Conservation (phyloP, 2,888 invertebrate genomes). For the Bellardia pandia region DNA sequence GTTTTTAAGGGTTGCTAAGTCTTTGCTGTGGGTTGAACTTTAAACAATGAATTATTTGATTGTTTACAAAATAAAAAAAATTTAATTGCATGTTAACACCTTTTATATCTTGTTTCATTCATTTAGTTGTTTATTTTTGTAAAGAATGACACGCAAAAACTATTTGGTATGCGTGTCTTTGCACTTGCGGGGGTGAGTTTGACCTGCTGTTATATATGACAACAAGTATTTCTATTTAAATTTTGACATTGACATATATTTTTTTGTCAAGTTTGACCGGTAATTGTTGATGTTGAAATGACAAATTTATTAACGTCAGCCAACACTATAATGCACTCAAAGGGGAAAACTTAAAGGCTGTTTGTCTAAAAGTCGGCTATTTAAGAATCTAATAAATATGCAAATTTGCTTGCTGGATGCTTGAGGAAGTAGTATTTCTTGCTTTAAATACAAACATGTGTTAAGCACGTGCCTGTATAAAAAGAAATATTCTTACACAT, state of each 20-base stretch:
- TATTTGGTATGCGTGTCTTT: conserved; percentile 18
- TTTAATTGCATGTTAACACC: conserved; percentile 74
- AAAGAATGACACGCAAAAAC: conserved; percentile 60
- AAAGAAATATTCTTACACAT: background rate
- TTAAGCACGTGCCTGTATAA: conserved; percentile 57
- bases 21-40: conserved; percentile 40
- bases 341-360: background rate
- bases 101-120: conserved; percentile 36
- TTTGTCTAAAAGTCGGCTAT: background rate
- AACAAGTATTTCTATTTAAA: conserved; percentile 19
- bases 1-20: conserved; percentile 17
- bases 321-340: background rate
- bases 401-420: conserved; percentile 19
- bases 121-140: conserved; percentile 32
- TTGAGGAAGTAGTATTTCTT: background rate
- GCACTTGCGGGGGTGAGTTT: conserved; percentile 10
- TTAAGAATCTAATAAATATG: conserved; percentile 61
- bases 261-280: conserved; percentile 51
- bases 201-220: conserved; percentile 19
- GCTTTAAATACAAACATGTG: conserved; percentile 22
- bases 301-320: conserved; percentile 47
- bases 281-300: conserved; percentile 57
- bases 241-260: conserved; percentile 70
- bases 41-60: conserved; percentile 44
- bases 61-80: conserved; percentile 25